Evolutionary conservation across 2,113 vertebrate species (phyloP), one percentile per base, ranked within the genome.

Genomic region (human): DNA sequence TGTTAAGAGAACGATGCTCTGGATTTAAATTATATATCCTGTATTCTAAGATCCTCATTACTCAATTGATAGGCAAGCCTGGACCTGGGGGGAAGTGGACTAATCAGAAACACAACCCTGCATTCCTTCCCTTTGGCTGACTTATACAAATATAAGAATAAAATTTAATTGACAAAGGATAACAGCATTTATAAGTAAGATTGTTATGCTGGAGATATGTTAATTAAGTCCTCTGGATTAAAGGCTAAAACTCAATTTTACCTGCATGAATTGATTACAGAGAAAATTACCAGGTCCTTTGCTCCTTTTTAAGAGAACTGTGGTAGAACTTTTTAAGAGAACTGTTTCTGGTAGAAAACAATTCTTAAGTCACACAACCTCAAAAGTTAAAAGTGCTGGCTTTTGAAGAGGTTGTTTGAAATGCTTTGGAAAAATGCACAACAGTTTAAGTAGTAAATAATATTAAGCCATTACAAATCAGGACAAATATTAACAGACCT

Each of bases 401-500:
- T 72, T 79, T 73, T 90, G 55, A 30, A 61, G 95, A 88, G 45
- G 35, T 81, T 84, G 43, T 55, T 57, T 86, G 66, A 78, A 92
- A 94, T 35, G 59, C 68, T 89, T 59, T 85, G 88, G 45, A 25
- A 86, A 95, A 94, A 17, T 27, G 70, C 64, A 43, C 18, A 84
- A 55, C 7, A 73, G 32, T 92, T 90, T 50, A 35, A 70, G 32
- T 27, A 55, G 40, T 48, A 76, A 84, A 84, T 66, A 86, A 61
- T 25, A 94, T 16, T 38, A 93, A 96, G 75, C n/a, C 79, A 81
- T 38, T 68, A 93, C 61, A 80, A 59, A 91, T 89, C 61, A 75
- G n/a, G 35, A 80, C 52, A 89, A 80, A 81, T 12, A 45, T 89
- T 76, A 79, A 85, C 90, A 85, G 55, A 88, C n/a, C 27, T 80